Evolutionary conservation across 2,113 vertebrate genomes (phyloP), one percentile per base, ranked within the genome.

Genomic region (Cololabis saira): DNA sequence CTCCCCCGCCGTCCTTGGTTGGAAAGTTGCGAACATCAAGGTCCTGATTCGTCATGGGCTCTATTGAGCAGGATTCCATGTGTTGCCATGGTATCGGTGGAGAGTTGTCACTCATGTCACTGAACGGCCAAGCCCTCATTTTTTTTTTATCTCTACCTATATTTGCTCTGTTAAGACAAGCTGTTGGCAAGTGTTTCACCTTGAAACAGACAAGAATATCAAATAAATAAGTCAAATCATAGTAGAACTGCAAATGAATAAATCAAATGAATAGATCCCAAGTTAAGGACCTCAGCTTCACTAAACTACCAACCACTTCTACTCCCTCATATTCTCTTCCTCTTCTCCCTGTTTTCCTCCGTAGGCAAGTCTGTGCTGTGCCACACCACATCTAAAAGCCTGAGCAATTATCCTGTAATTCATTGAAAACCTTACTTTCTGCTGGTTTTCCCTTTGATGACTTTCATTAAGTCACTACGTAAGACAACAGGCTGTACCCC

Each of bases 81-180:
- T 52, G 88, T 92, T 92, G 87, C 87, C 82, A 88, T 92, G 87
- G 89, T 82, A 80, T 90, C 86, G 58, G 71, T 59, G 70, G 57
- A 85, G 62, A 6, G 57, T 80, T 84, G 79, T 90, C 87, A 83
- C 61, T 88, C 74, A 71, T 76, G 68, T 88, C 63, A 81, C 48
- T 4, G n/a, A 61, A 60, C 72, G 76, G 71, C 86, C 59, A 43
- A 62, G 33, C 33, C 10, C 33, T 37, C 41, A 21, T 68, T 72
- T 68, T 33, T 62, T 60, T 76, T 37, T 37, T 4, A 4, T 37
- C 33, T 37, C 5, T 27, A 27, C 24, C 24, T 27, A 27, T 78
- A 24, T 74, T 73, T 61, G 45, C 65, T 66, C 27, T 62, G 60
- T 76, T 71, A 50, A 65, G 13, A 60, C 1, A 16, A 55, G 61